Base-by-base conservation (phyloP, 2,888 invertebrate species). In the Catocala fraxini region DNA sequence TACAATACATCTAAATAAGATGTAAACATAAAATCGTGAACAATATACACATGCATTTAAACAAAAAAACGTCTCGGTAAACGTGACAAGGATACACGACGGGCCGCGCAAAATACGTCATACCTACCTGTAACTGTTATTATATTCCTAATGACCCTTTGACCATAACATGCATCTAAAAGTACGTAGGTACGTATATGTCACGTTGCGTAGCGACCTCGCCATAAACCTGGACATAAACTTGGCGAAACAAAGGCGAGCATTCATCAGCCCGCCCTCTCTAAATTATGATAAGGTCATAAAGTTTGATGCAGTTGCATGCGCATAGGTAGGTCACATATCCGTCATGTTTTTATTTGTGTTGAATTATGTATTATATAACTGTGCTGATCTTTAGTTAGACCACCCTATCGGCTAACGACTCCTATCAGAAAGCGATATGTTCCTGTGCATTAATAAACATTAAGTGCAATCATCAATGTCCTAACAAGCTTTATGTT, bases 191-290 rank as follows among this genome's bases (percentile, higher is more conserved):
- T 68, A 72, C 59, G 67, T 63, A 70, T 47, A 58, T 65, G 76
- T 79, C 79, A 78, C 78, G 80, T 78, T 78, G 74, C 75, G 74
- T 74, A 77, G 79, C 74, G 75, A 80, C 75, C 78, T 82, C 77
- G 80, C 77, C 62, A 66, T 74, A 65, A 71, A 75, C 43, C 55
- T 33, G 56, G 45, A 53, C 64, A 71, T 75, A 89, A 88, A 88
- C 70, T 59, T 63, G 55, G 77, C 76, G 81, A 88, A 87, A 90
- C 91, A 90, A 91, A 89, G 89, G 83, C 80, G 79, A 79, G 81
- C 85, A 87, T 86, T 85, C 84, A 86, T 84, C 81, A 83, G 81
- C 79, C 75, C 75, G 81, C 79, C 83, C 82, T 56, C 61, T 68
- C 75, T 81, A 82, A 85, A 87, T 83, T 85, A 86, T 87, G 82